A percentile compares a stretch with the other conserved stretches of the same genome.
Conservation (phyloP, 2,888 invertebrate species). For the Agrochola lota region DNA sequence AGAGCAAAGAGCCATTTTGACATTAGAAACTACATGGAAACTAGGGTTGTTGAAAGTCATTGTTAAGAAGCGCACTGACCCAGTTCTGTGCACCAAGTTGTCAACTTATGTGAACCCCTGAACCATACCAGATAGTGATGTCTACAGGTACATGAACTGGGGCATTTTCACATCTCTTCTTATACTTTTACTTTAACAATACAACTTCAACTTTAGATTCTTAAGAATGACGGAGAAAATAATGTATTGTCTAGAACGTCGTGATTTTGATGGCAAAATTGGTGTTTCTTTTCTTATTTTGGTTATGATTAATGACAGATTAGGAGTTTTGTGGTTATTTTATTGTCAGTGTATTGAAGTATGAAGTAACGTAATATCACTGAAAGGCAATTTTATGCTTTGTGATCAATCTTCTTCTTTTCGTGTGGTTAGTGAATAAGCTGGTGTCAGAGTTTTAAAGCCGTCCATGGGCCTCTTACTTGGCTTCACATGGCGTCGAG, state of each 20-base stretch:
- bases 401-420: background rate
- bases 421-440: no score
- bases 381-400: background rate
- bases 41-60: slow-evolving; percentile 77
- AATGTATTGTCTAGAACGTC: slow-evolving; percentile 36
- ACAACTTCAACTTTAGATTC: slow-evolving; percentile 51
- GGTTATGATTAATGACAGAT: background rate
- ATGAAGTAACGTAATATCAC: background rate
- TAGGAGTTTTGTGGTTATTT: background rate
- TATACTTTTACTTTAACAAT: slow-evolving; percentile 68
- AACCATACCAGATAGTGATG: slow-evolving; percentile 72
- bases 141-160: slow-evolving; percentile 57
- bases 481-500: no score
- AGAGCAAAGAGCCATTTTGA: slow-evolving; percentile 62
- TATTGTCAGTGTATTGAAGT: background rate
- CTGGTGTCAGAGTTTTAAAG: no score
- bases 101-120: slow-evolving; percentile 79
- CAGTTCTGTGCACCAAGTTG: slow-evolving; percentile 51
- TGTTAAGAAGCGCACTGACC: slow-evolving; percentile 70
- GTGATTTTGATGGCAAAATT: slow-evolving; percentile 33
- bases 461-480: no score
- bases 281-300: slow-evolving; percentile 11
- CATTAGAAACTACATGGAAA: slow-evolving; percentile 78
- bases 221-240: slow-evolving; percentile 50
- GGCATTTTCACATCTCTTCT: slow-evolving; percentile 72